Conservation (phyloP, 2,113 vertebrate genomes). For the Jacana jacana region DNA sequence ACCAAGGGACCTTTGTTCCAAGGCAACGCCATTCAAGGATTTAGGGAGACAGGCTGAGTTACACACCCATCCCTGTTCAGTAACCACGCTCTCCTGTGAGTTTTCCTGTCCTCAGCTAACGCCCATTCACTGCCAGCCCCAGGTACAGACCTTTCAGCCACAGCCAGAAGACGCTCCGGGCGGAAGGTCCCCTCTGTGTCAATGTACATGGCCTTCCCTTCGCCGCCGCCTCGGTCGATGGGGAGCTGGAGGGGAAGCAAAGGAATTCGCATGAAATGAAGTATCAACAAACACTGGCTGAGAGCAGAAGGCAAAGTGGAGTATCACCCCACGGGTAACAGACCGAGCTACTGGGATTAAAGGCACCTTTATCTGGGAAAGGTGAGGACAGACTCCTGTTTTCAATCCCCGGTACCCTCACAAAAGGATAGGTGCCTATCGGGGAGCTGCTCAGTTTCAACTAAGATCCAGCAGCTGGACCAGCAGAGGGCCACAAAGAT, state of each 20-base stretch:
- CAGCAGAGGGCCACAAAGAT: too few relatives aligned
- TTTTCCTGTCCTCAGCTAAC: neutral
- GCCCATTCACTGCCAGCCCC: neutral
- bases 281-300: neutral
- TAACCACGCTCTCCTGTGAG: neutral
- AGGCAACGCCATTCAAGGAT: neutral
- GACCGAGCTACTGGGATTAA: rapidly evolving
- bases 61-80: neutral
- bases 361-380: neutral
- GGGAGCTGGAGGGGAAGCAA: constrained; percentile 79
- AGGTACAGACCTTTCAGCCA: constrained; percentile 89
- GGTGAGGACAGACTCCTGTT: neutral
- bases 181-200: constrained; percentile 97
- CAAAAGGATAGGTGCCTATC: rapidly evolving
- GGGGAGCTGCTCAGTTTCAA: neutral
- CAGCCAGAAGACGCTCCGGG: constrained; percentile 92
- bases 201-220: constrained; percentile 99
- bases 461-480: too few relatives aligned
- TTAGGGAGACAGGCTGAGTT: neutral
- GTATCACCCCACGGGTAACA: neutral
- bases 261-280: neutral
- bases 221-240: constrained; percentile 92
- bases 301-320: too few relatives aligned
- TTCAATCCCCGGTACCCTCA: rapidly evolving
- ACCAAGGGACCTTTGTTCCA: neutral